Evolutionary conservation across 2,113 vertebrate genomes (phyloP), one percentile per base, ranked within the genome.

Genomic region (Elephantulus edwardii): DNA sequence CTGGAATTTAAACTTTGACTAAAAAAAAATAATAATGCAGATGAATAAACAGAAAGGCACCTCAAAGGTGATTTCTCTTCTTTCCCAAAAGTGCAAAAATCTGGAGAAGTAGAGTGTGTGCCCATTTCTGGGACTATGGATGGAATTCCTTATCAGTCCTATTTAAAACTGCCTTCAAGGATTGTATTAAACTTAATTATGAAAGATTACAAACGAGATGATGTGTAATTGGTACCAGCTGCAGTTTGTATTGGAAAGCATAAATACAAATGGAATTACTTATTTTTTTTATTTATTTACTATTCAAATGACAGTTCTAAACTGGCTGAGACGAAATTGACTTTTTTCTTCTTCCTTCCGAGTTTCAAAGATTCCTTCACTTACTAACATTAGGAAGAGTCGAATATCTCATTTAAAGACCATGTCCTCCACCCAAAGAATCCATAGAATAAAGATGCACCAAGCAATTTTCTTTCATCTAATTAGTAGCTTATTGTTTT

Each of bases 111-210:
- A 89, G 71, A 95, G 84, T 94, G 92, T 89, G 76, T 93, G 91
- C 95, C 95, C 90, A 95, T 96, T 96, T 95, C 86, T 94, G 90
- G 68, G 90, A 94, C 74, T 90, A 95, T 44, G 64, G 68, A 81
- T 54, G 11, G 90, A 93, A 94, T 94, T 93, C 80, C 79, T 93
- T 92, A 95, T 93, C 88, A 80, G 89, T 19, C 42, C 77, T 92
- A 93, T 87, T 95, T 95, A 93, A 96, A 96, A 81, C 88, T 88
- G 88, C 88, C 93, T 94, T 96, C 91, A 94, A 95, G 94, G 88
- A 94, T 70, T 95, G 84, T 94, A 93, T 95, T 92, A 95, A 96
- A 96, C 93, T 95, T 96, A 94, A 95, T 95, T 93, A 95, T 96
- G 95, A 96, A 95, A 95, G 92, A 96, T 95, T 94, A 95, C 93